Percentiles rank a stretch among this genome's conserved stretches.
Conservation (phyloP, 2,797 vertebrate species). For the Orientallactaga sibirica region DNA sequence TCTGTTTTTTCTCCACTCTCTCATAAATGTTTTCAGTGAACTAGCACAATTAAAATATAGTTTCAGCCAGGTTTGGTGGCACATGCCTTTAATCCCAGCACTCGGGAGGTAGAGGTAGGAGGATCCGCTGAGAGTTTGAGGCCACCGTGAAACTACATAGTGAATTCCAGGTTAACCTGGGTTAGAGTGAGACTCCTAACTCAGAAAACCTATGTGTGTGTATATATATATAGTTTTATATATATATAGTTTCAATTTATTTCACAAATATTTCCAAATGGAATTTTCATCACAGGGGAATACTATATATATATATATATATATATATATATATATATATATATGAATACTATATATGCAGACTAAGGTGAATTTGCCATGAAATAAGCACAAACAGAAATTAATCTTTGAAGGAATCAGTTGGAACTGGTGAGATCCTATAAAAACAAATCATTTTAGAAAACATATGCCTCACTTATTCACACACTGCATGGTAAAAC, state of each 20-base stretch:
- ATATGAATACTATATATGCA: neutral
- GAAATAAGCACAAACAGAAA: neutral
- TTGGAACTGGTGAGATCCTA: neutral
- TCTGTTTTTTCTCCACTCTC: constrained; percentile 1
- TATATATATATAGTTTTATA: too few species aligned
- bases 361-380: neutral
- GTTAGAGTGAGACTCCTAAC: too few species aligned
- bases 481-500: neutral
- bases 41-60: constrained; percentile 27
- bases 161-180: too few species aligned
- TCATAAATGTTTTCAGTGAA: constrained; percentile 28
- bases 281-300: neutral
- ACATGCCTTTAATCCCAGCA: too few species aligned
- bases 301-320: neutral
- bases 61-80: neutral
- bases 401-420: neutral
- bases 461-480: neutral
- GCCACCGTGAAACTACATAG: too few species aligned
- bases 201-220: too few species aligned
- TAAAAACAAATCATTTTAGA: neutral
- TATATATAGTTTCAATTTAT: neutral
- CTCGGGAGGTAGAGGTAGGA: too few species aligned
- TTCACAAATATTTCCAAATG: too few species aligned
- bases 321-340: neutral
- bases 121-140: too few species aligned